phyloP scores from a whole-genome alignment of 1,140 invertebrate genomes.

The Drosophila teissieri region DNA sequence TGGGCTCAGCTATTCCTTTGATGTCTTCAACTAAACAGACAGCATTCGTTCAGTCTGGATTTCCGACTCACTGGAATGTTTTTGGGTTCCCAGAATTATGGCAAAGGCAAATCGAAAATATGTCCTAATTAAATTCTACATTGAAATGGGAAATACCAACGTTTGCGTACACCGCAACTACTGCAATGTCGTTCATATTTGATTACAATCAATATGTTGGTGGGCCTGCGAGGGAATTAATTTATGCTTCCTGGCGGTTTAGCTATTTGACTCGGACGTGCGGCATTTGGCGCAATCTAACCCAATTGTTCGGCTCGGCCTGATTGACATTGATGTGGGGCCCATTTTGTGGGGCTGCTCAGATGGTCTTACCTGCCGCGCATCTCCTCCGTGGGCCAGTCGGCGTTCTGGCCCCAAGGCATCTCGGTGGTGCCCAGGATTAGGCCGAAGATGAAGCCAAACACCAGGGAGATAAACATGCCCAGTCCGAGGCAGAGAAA shows the following conservation, averaged over 20 bases:
- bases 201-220: constrained; percentile 19
- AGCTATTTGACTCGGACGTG: constrained; percentile 29
- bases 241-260: constrained; percentile 36
- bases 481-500: constrained; percentile 89
- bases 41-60: constrained; percentile 1
- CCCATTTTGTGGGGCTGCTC: constrained; percentile 16
- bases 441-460: constrained; percentile 92
- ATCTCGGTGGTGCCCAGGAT: constrained; percentile 90
- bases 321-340: constrained; percentile 56
- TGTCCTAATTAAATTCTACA: constrained; percentile 36
- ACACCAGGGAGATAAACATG: constrained; percentile 89
- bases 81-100: constrained; percentile 1
- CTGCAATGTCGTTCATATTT: constrained; percentile 20
- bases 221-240: constrained; percentile 30
- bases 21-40: not conserved
- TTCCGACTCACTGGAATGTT: not conserved
- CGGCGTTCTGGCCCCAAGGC: constrained; percentile 90
- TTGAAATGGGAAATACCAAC: constrained; percentile 13
- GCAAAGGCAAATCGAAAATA: constrained; percentile 27
- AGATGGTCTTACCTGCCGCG: constrained; percentile 86
- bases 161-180: not conserved
- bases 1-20: constrained; percentile 11
- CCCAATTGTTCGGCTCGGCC: constrained; percentile 46
- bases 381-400: constrained; percentile 94
- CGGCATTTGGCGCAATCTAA: constrained; percentile 44